A percentile compares a stretch with the other conserved stretches of the same genome.
Conservation (phyloP, 2,888 invertebrate species). For the Drosophila greeni region DNA sequence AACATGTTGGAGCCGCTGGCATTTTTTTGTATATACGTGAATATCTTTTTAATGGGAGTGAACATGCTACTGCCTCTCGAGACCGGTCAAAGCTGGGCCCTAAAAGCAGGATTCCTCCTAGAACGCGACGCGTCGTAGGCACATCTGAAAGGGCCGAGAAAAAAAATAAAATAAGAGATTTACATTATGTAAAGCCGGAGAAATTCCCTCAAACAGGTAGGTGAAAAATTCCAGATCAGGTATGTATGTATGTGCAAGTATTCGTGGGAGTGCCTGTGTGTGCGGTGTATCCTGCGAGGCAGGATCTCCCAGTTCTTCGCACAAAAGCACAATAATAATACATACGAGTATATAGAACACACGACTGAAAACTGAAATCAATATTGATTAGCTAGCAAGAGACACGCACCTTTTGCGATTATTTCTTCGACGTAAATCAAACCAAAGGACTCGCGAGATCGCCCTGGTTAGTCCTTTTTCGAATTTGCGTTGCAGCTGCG, state of each 20-base stretch:
- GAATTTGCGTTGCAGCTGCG: slow-evolving; percentile 71
- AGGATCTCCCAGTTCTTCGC: slow-evolving; percentile 15
- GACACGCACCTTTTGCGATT: slow-evolving; percentile 53
- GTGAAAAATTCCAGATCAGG: slow-evolving; percentile 11
- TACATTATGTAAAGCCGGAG: slow-evolving; percentile 1
- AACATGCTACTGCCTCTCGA: slow-evolving; percentile 70
- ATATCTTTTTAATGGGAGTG: slow-evolving; percentile 77
- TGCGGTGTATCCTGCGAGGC: slow-evolving; percentile 18
- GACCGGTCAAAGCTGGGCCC: slow-evolving; percentile 11
- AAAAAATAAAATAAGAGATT: neutral
- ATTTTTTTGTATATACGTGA: slow-evolving; percentile 79
- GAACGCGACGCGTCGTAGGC: neutral
- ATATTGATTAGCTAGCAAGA: slow-evolving; percentile 26
- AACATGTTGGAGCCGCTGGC: slow-evolving; percentile 76
- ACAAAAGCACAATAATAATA: slow-evolving; percentile 5
- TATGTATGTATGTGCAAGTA: slow-evolving; percentile 20
- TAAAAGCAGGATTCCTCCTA: slow-evolving; percentile 11
- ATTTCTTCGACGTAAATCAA: neutral
- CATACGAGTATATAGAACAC: slow-evolving; percentile 2
- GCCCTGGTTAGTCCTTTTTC: slow-evolving; percentile 51
- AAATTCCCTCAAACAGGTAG: slow-evolving; percentile 9
- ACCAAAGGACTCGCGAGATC: slow-evolving; percentile 14
- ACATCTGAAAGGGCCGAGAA: slow-evolving; percentile 22
- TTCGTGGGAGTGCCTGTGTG: slow-evolving; percentile 6
- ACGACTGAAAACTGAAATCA: slow-evolving; percentile 18